Evolutionary conservation across 2,888 invertebrate species (phyloP), one percentile per base, ranked within the genome.

Genomic region (Hyposoter dolosus): DNA sequence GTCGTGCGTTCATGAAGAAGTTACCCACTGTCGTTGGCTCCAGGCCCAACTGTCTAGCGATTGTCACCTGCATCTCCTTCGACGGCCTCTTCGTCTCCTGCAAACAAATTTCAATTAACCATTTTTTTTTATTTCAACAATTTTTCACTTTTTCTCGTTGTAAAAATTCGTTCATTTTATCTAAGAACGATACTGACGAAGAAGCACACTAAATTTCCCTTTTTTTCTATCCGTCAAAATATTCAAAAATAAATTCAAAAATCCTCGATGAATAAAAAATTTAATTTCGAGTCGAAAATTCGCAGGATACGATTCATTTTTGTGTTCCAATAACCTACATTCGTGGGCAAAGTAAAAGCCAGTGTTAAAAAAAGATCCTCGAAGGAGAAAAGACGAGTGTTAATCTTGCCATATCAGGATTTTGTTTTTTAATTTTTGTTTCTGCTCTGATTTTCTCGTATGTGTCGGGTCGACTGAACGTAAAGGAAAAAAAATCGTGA

Each of bases 1-100:
- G 96, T 85, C 99, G 96, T n/a, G 99, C 99, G 95, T 99, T 99
- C 99, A 99, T 99, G 95, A 99, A 99, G 96, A 99, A 99, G 95
- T 99, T 99, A 74, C 99, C 99, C 84, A 99, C 99, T 15, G 99
- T 99, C 79, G 99, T 99, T 78, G 99, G 99, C 94, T 99, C 99
- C 89, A 99, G 95, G 87, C 99, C 99, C 91, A 99, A 95, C 94
- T 99, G 99, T 90, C 99, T 96, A 43, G 99, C 99, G 95, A 99
- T 99, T 92, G 99, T 99, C 92, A 99, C 99, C 95, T 99, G 99
- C 99, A 99, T 99, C 95, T 99, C 99, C 95, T 99, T 99, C 90
- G 99, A 99, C 91, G 99, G 99, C 95, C 99, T 96, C 95, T 99
- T 99, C 87, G 99, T 99, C 96, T 99, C 99, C 98, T 98, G 95